phyloP scores from a whole-genome alignment of 1,140 invertebrate genomes.

The Whitmania pigra region DNA sequence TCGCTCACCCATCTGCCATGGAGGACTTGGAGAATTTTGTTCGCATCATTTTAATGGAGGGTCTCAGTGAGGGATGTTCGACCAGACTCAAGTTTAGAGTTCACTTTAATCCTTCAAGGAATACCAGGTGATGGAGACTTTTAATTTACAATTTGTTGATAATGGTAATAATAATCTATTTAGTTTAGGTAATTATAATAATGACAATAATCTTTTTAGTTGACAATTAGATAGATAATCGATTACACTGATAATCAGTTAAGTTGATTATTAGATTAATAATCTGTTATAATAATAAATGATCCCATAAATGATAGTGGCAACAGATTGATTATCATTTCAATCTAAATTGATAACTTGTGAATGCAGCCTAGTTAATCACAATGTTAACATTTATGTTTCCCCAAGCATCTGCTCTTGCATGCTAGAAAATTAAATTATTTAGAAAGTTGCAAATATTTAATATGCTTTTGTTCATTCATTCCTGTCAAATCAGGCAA shows the following conservation, averaged over 20 bases:
- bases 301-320: too few species aligned
- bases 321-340: too few species aligned
- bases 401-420: background rate
- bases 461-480: too few species aligned
- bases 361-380: too few species aligned
- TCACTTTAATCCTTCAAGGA: background rate
- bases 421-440: background rate
- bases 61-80: background rate
- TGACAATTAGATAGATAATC: too few species aligned
- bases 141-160: background rate
- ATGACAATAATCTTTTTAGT: too few species aligned
- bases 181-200: too few species aligned
- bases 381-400: background rate
- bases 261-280: too few species aligned
- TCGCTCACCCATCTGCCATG: background rate
- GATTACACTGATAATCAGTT: too few species aligned
- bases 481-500: background rate
- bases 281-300: too few species aligned
- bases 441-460: background rate
- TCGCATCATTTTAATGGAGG: background rate
- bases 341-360: too few species aligned
- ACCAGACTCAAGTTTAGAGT: background rate
- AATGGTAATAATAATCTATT: too few species aligned
- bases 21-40: background rate
- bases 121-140: background rate